phyloP scores from a whole-genome alignment of 2,113 vertebrate species.

The Corythornis vintsioides region DNA sequence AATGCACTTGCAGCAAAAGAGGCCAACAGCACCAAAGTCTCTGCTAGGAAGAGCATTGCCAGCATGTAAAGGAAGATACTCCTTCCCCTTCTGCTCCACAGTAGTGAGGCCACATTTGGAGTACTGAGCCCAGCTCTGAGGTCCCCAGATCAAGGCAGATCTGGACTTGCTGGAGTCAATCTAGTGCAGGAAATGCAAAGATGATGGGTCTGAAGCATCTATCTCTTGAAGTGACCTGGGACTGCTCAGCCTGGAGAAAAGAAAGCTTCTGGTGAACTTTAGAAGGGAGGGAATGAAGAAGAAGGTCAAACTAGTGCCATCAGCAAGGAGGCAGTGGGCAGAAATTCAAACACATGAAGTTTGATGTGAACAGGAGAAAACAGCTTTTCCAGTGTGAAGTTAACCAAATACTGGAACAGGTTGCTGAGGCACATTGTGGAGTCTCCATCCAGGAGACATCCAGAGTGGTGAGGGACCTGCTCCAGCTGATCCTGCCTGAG shows the following conservation, averaged over 20 bases:
- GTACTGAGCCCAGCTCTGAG: neutral
- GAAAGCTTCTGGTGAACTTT: neutral
- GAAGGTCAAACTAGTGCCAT: neutral
- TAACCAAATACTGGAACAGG: neutral
- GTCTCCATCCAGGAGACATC: neutral
- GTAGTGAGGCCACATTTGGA: neutral
- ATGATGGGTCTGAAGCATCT: neutral
- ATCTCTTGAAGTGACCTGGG: too few relatives aligned
- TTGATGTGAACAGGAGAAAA: neutral
- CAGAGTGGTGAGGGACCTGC: neutral
- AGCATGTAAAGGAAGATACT: neutral
- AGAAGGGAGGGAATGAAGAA: neutral
- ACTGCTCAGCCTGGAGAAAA: neutral
- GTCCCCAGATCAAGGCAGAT: neutral
- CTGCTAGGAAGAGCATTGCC: neutral
- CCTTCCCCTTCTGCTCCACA: neutral
- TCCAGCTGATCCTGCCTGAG: neutral
- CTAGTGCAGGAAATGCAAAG: neutral
- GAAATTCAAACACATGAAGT: neutral
- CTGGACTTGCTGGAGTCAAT: neutral
- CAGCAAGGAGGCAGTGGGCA: neutral
- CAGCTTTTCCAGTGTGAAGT: neutral
- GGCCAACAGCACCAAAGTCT: neutral
- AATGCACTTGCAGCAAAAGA: fast-evolving
- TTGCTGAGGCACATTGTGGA: neutral